Conservation (phyloP, 2,113 vertebrate genomes). For the Anolis sagrei region DNA sequence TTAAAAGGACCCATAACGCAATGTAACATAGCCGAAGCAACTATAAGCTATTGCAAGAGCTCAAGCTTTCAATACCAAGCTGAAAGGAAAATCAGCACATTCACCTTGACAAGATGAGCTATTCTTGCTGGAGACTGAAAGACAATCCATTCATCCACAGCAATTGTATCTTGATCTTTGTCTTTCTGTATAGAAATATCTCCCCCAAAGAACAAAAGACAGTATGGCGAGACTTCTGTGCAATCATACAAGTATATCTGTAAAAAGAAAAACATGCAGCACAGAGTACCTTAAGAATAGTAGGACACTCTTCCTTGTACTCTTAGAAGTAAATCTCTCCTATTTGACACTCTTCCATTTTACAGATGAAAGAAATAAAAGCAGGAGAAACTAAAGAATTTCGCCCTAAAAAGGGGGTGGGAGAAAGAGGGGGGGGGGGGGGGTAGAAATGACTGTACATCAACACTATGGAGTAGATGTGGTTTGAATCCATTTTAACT, state of each 20-base stretch:
- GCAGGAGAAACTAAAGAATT: neutral
- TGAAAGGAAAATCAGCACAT: conserved; percentile 1
- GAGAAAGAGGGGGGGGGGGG: too few relatives aligned
- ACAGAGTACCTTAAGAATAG: neutral
- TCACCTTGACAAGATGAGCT: conserved; percentile 94
- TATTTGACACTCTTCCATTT: neutral
- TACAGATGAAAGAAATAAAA: neutral
- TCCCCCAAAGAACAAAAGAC: conserved; percentile 95
- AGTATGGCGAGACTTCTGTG: conserved; percentile 97
- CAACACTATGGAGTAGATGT: too few relatives aligned
- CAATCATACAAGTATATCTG: conserved; percentile 99
- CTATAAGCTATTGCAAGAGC: neutral
- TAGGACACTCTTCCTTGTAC: too few relatives aligned
- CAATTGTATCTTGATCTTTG: conserved; percentile 91
- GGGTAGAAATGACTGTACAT: too few relatives aligned
- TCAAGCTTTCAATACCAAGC: neutral
- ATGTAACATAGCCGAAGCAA: too few relatives aligned
- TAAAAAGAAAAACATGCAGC: conserved; percentile 3
- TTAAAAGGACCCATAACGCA: neutral
- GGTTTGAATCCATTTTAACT: too few relatives aligned
- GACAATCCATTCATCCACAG: conserved; percentile 97
- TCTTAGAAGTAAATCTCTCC: neutral
- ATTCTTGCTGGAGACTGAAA: conserved; percentile 95
- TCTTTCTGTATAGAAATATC: conserved; percentile 97
- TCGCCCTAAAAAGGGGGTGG: neutral